Evolutionary conservation across 2,888 invertebrate species (phyloP).

Genomic region (Aproaerema taeniolella): DNA sequence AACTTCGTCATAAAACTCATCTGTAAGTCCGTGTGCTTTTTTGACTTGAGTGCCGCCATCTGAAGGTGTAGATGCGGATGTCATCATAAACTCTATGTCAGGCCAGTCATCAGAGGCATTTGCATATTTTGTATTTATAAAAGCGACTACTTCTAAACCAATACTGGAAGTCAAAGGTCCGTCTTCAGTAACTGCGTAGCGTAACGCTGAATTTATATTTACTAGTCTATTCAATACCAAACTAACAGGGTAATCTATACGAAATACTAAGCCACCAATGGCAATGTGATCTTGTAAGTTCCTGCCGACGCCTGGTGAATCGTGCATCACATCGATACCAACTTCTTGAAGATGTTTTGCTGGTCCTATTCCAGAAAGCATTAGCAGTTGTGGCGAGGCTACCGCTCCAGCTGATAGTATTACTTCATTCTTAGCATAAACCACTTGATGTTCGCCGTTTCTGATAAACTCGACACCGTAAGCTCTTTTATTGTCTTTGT

Average conservation of each 20-base stretch:
- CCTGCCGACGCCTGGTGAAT: conserved; percentile 89
- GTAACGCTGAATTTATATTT: conserved; percentile 87
- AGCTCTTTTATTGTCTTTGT: conserved; percentile 83
- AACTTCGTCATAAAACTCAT: conserved; percentile 88
- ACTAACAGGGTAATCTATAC: conserved; percentile 88
- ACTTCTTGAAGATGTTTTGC: conserved; percentile 83
- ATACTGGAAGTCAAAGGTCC: conserved; percentile 92
- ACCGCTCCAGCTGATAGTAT: conserved; percentile 94
- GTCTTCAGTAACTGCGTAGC: conserved; percentile 91
- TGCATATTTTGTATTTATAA: conserved; percentile 92
- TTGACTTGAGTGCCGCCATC: conserved; percentile 91
- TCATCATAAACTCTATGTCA: conserved; percentile 94
- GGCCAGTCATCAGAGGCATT: conserved; percentile 93
- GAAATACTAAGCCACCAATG: conserved; percentile 88
- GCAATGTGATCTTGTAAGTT: conserved; percentile 95
- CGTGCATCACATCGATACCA: conserved; percentile 84
- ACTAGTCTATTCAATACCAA: conserved; percentile 88
- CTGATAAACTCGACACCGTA: conserved; percentile 89
- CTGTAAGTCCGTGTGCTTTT: conserved; percentile 87
- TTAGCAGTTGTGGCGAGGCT: conserved; percentile 92
- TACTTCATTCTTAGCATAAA: conserved; percentile 86
- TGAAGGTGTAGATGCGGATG: conserved; percentile 87
- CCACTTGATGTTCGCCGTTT: conserved; percentile 78
- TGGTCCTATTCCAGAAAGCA: conserved; percentile 93
- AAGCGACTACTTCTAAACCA: conserved; percentile 91